Conservation (phyloP, 1,140 invertebrate species). For the Adelges cooleyi region DNA sequence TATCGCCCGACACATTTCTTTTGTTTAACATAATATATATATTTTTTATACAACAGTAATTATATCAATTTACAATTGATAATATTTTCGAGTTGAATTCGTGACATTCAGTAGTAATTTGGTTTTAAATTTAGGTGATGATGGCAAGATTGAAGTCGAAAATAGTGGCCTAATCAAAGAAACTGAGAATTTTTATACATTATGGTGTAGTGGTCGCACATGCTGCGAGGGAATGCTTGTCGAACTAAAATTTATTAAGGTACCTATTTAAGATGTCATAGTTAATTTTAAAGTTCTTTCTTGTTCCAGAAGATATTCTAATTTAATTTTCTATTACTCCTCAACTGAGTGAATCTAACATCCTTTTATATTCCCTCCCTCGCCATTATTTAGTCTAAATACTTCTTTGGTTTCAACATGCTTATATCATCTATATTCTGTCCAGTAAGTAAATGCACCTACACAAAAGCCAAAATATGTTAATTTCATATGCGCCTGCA, state of each 20-base stretch:
- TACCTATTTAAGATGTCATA: constrained; percentile 34
- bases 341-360: neutral
- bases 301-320: no score
- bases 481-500: no score
- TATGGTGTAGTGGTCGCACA: constrained; percentile 90
- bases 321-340: no score
- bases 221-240: constrained; percentile 95
- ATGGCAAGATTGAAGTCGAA: constrained; percentile 55
- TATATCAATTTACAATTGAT: neutral
- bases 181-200: constrained; percentile 84
- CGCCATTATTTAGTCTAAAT: neutral
- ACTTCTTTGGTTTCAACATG: no score
- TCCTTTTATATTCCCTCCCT: constrained; percentile 5
- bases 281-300: no score
- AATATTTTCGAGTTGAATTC: neutral
- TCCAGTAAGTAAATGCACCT: no score
- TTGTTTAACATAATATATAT: neutral
- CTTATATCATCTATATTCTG: no score
- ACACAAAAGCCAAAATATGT: no score
- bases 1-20: neutral
- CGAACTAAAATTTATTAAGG: constrained; percentile 86
- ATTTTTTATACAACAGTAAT: neutral
- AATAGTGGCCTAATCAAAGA: constrained; percentile 68
- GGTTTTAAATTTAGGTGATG: constrained; percentile 46
- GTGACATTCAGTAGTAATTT: no score